Evolutionary conservation across 2,797 vertebrate genomes (phyloP).

Genomic region (Pseudocheirus occidentalis): DNA sequence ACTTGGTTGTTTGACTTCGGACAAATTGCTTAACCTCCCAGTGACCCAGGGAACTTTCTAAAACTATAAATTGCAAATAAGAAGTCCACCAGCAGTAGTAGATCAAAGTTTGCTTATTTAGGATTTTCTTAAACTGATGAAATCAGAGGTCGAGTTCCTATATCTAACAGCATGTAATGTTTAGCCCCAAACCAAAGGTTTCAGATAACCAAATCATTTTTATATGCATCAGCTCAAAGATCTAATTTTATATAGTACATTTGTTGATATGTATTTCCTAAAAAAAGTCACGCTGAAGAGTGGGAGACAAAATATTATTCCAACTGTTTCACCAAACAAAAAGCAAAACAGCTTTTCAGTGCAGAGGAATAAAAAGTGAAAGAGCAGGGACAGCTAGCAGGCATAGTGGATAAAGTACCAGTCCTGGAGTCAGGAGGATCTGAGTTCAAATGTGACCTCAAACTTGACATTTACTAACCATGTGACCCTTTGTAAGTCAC

Average conservation of each 20-base stretch:
- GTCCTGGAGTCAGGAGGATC: no score
- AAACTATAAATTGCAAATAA: neutral
- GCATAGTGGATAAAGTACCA: no score
- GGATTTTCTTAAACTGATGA: neutral
- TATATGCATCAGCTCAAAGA: neutral
- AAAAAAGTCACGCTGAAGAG: neutral
- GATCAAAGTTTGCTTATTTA: neutral
- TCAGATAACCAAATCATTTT: neutral
- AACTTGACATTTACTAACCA: no score
- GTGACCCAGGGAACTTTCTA: neutral
- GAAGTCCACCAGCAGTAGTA: no score
- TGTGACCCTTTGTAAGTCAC: no score
- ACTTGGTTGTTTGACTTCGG: neutral
- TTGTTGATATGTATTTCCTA: neutral
- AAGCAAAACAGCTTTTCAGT: neutral
- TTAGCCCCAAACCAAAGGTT: neutral
- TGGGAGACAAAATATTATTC: neutral
- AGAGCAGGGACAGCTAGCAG: neutral
- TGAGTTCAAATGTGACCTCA: no score
- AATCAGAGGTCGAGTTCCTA: neutral
- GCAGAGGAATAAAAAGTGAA: neutral
- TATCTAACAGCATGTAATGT: neutral
- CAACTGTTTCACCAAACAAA: neutral
- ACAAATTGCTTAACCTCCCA: neutral
- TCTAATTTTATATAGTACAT: neutral